Evolutionary conservation across 2,797 vertebrate genomes (phyloP), one percentile per base, ranked within the genome.

Genomic region (Phataginus tricuspis): DNA sequence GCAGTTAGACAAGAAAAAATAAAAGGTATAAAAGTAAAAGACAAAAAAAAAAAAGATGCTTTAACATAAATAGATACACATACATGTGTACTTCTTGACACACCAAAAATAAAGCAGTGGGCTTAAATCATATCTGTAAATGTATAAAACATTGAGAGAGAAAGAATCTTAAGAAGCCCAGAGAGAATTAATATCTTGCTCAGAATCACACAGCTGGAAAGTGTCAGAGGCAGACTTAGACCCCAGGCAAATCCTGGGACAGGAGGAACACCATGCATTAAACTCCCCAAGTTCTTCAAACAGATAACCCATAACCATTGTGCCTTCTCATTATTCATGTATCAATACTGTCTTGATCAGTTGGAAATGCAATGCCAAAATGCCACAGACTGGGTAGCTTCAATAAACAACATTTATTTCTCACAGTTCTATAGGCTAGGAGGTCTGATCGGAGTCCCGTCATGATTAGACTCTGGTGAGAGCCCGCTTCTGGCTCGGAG

Each of bases 1-100:
- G 64, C 79, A 90, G 9, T 86, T 79, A 84, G 63, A 78, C 55
- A 86, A 91, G 91, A 83, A 88, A 80, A 49, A 93, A 69, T 55
- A 23, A 34, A 39, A 79, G 31, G 11, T 39, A 27, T 37, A 61
- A 87, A 89, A 69, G 63, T 37, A 80, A 86, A 74, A 89, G 15
- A 4, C 15, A 82, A 57, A n/a, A n/a, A n/a, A n/a, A n/a, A n/a
- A n/a, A n/a, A 87, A 55, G 9, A 53, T 31, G 68, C 37, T 91
- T 75, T 68, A 86, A 89, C 74, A 27, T 34, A 92, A 63, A 59
- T 19, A n/a, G 1, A 45, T 15, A 88, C 2, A 34, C 2, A 64
- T 27, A 39, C 15, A 0, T 61, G 57, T 82, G 10, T 39, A 18
- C 42, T 45, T 80, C 42, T 55, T 94, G 85, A 66, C 21, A 94